Evolutionary conservation across 2,113 vertebrate genomes (phyloP).

Genomic region (Gasterosteus nipponicus): DNA sequence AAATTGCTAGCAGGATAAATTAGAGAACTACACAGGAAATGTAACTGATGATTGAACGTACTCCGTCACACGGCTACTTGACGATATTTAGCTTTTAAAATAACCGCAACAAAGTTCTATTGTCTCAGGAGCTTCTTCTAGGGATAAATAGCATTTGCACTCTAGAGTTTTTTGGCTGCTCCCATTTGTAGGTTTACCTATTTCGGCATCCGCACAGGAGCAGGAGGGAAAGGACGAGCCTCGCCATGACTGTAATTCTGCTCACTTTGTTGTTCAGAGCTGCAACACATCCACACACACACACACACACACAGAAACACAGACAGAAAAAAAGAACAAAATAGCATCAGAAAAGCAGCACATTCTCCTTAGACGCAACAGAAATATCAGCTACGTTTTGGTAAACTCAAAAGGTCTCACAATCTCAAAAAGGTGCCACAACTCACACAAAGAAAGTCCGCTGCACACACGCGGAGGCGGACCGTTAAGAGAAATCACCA

Average conservation of each 20-base stretch:
- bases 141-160: background rate
- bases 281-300: slow-evolving; percentile 25
- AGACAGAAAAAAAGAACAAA: background rate
- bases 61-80: background rate
- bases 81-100: background rate
- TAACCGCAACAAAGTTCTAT: background rate
- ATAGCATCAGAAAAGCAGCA: background rate
- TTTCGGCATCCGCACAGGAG: slow-evolving; percentile 62
- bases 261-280: slow-evolving; percentile 43
- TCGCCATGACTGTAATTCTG: slow-evolving; percentile 36
- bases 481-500: slow-evolving; percentile 27
- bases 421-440: background rate
- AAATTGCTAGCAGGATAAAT: slow-evolving; percentile 8
- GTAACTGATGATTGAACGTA: background rate
- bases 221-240: slow-evolving; percentile 51
- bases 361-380: background rate
- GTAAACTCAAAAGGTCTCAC: background rate
- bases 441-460: slow-evolving; percentile 39
- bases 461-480: slow-evolving; percentile 30
- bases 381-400: fast-evolving
- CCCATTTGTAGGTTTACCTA: slow-evolving; percentile 47
- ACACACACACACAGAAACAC: background rate
- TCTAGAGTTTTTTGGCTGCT: background rate
- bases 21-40: slow-evolving; percentile 14
- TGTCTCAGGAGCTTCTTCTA: background rate